phyloP scores from a whole-genome alignment of 2,113 vertebrate genomes.

The Lycaon pictus region DNA sequence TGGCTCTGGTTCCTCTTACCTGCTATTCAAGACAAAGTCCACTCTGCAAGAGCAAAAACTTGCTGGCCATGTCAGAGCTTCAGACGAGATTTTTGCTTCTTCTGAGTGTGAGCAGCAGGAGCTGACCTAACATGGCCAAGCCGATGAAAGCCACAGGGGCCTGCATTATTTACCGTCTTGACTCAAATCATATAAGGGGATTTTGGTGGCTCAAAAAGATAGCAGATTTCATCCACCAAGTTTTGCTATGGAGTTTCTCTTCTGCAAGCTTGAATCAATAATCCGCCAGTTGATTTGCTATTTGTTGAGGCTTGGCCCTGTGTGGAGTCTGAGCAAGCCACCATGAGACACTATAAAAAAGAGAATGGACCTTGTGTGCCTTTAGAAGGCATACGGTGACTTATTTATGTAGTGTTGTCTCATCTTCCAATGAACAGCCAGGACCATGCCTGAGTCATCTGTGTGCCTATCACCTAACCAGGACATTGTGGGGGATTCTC shows the following conservation, averaged over 20 bases:
- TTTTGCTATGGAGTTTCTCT: constrained; percentile 26
- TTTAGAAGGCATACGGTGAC: not conserved
- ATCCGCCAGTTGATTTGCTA: not conserved
- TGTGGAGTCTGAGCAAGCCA: not conserved
- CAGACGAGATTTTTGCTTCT: not conserved
- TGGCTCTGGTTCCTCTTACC: not conserved
- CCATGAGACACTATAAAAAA: not conserved
- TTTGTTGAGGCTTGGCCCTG: not conserved
- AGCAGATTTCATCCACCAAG: not conserved
- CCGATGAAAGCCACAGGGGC: not conserved
- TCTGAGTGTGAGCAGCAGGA: not conserved
- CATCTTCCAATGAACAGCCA: not conserved
- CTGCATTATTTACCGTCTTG: not conserved
- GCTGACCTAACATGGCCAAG: not conserved
- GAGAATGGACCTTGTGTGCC: not conserved
- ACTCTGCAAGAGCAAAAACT: not conserved
- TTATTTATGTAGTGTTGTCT: not conserved
- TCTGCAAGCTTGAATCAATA: not conserved
- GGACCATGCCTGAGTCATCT: not conserved
- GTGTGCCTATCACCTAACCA: not conserved
- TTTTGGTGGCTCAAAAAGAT: not conserved
- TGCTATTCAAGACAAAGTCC: not conserved
- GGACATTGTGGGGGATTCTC: not conserved
- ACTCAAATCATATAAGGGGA: not conserved
- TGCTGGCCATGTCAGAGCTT: not conserved